Base-by-base conservation (phyloP, 2,797 vertebrate species). In the Gambusia yucatana region DNA sequence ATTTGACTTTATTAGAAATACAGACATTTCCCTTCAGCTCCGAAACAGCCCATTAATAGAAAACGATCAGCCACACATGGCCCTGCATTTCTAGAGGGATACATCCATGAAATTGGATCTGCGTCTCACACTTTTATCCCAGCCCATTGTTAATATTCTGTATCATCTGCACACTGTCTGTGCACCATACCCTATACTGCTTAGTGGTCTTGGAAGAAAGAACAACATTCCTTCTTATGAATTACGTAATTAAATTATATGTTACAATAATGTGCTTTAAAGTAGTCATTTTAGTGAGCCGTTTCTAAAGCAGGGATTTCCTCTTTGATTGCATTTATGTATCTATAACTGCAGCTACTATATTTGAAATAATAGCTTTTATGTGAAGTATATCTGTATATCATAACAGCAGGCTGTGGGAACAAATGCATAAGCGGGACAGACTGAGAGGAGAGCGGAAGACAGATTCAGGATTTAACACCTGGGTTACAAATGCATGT, bases 31-130 rank as follows among this genome's bases (percentile, higher is more conserved):
- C 83, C 82, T 86, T 88, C 72, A 83, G 86, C 85, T 91, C 79
- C 83, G 86, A 91, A 88, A 82, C 79, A 82, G 86, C 83, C 76
- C 82, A 91, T 86, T 93, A 91, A 94, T 89, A 83, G 82, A 89
- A 84, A 87, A 89, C 87, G 89, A 94, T 93, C 91, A 90, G 81
- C 77, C 90, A 88, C 89, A 94, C 91, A 92, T 89, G 87, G 82
- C 83, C 70, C 73, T 74, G 77, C 84, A 89, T 91, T 92, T 92
- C 92, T 89, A 84, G 87, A 92, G 88, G 77, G 91, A 94, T 89
- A 91, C 86, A 94, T 89, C 91, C 90, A 93, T 94, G 92, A 95
- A 94, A 95, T 95, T 95, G 90, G 91, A 93, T 94, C 90, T 76
- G 89, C 90, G 90, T 88, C 86, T 92, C 90, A 89, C 72, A 82